Conservation (phyloP, 2,797 vertebrate species). For the Tokudaia muenninki region DNA sequence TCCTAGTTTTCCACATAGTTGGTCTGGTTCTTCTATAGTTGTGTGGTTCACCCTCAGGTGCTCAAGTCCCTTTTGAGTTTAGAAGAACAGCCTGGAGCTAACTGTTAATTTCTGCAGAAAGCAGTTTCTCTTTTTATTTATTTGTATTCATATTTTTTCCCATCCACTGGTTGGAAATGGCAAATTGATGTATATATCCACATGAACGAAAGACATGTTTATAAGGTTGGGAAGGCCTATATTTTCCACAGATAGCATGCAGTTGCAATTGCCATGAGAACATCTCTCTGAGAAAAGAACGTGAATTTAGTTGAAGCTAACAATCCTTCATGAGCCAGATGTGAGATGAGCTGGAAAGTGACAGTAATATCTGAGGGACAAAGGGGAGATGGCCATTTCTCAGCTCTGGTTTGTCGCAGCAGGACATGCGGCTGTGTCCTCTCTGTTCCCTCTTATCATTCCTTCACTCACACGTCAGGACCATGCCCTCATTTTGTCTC, state of each 20-base stretch:
- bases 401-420: background rate
- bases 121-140: background rate
- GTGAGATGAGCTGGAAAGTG: background rate
- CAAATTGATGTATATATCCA: constrained; percentile 52
- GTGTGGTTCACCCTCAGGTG: background rate
- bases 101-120: background rate
- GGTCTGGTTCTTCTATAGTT: background rate
- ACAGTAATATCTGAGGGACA: background rate
- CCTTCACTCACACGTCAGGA: background rate
- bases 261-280: constrained; percentile 48
- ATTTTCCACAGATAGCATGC: constrained; percentile 58
- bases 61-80: background rate
- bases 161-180: constrained; percentile 32
- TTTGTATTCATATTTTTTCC: background rate
- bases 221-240: constrained; percentile 14
- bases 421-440: background rate
- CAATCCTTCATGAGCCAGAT: background rate
- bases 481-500: background rate
- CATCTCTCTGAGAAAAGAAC: constrained; percentile 62
- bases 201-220: constrained; percentile 56
- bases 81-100: background rate
- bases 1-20: constrained; percentile 22
- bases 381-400: background rate
- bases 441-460: background rate
- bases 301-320: constrained; percentile 19